Evolutionary conservation across 2,888 invertebrate genomes (phyloP).

Genomic region (Meiosimyza decipiens): DNA sequence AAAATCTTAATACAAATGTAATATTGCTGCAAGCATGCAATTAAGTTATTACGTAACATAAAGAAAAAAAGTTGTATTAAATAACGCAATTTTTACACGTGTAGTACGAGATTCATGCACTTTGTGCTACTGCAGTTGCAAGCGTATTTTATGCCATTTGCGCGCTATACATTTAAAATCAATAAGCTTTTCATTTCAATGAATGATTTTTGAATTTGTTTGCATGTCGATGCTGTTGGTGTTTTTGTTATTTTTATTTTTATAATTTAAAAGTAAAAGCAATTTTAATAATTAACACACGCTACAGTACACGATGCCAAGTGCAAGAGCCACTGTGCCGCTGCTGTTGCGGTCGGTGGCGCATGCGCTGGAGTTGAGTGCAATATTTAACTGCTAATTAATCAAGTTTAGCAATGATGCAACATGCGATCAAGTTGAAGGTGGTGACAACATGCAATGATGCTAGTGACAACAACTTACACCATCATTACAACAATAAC

Average conservation of each 20-base stretch:
- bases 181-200: too few relatives aligned
- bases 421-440: constrained; percentile 20
- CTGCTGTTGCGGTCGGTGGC: constrained; percentile 6
- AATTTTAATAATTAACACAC: constrained; percentile 54
- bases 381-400: too few relatives aligned
- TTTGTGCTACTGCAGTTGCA: constrained; percentile 12
- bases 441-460: background rate
- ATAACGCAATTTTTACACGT: too few relatives aligned
- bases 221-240: constrained; percentile 9
- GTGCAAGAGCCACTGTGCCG: constrained; percentile 8
- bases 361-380: constrained; percentile 22
- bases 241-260: background rate
- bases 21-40: too few relatives aligned
- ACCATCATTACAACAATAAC: constrained; percentile 1
- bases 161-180: too few relatives aligned
- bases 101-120: too few relatives aligned
- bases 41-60: too few relatives aligned
- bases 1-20: too few relatives aligned
- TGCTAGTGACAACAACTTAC: constrained; percentile 9
- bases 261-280: constrained; percentile 44
- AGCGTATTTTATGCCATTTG: constrained; percentile 6
- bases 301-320: constrained; percentile 34
- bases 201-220: too few relatives aligned
- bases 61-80: too few relatives aligned
- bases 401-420: too few relatives aligned